These are phyloP conservation scores for Delichon dasypus DNA, from an alignment of 2,797 vertebrate genomes.

Conservation along the genomic window DNA sequence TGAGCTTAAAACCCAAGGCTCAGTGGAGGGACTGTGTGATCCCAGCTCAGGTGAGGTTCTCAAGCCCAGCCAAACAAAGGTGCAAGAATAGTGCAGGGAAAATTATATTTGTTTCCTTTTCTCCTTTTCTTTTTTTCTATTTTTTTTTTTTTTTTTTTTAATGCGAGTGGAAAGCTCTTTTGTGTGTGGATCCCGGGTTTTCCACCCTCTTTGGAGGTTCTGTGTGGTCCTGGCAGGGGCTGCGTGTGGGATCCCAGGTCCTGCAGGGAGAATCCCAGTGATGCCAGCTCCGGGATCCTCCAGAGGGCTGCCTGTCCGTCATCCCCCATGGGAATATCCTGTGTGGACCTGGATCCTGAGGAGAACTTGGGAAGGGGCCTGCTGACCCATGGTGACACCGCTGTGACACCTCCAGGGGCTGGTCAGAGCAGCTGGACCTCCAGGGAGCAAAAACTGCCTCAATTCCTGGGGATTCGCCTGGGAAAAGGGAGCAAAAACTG, in stretches of 20 bases:
- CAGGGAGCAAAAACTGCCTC: not conserved
- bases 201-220: not conserved
- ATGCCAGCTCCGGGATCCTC: not conserved
- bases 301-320: accelerated
- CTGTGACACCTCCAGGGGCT: not conserved
- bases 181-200: accelerated
- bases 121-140: accelerated
- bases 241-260: not conserved
- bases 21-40: not conserved
- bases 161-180: not conserved
- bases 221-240: not conserved
- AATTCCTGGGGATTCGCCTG: not conserved
- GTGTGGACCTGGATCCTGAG: accelerated
- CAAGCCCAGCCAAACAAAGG: not conserved
- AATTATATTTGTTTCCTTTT: not conserved
- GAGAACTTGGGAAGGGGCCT: not conserved
- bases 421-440: not conserved
- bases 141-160: not conserved
- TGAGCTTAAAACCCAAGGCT: not conserved
- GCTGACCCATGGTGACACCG: not conserved
- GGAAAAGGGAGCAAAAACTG: not conserved
- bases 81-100: not conserved
- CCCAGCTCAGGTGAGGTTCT: not conserved
- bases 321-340: accelerated
- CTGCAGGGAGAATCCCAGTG: not conserved